phyloP scores from a whole-genome alignment of 2,113 vertebrate genomes.

The Trematomus loennbergii region DNA sequence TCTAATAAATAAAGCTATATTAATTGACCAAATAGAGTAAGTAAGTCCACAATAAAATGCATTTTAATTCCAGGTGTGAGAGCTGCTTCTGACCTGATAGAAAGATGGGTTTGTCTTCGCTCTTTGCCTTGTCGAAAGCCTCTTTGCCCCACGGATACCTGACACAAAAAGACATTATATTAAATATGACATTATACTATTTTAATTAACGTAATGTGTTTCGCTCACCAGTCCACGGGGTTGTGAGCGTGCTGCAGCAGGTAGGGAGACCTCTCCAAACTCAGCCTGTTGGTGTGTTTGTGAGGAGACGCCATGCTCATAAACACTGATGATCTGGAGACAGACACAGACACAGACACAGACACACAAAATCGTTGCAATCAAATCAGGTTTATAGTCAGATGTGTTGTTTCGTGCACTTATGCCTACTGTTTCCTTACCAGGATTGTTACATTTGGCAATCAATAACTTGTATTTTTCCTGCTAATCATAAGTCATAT shows the following conservation, averaged over 20 bases:
- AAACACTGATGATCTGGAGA: slow-evolving; percentile 74
- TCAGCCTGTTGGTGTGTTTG: slow-evolving; percentile 87
- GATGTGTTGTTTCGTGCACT: too few species aligned
- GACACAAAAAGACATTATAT: not conserved
- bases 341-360: not conserved
- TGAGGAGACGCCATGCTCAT: slow-evolving; percentile 85
- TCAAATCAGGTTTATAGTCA: not conserved
- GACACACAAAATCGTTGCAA: not conserved
- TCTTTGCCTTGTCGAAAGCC: slow-evolving; percentile 92
- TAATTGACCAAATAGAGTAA: too few species aligned
- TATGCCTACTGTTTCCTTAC: not conserved
- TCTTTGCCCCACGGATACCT: slow-evolving; percentile 96
- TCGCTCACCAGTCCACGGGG: slow-evolving; percentile 93
- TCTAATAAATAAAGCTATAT: too few species aligned
- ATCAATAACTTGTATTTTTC: not conserved
- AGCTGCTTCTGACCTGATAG: slow-evolving; percentile 86
- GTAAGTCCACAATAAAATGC: not conserved
- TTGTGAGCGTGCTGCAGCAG: slow-evolving; percentile 95
- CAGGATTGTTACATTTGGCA: not conserved
- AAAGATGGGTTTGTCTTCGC: slow-evolving; percentile 94
- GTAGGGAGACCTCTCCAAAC: slow-evolving; percentile 90
- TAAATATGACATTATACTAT: not conserved
- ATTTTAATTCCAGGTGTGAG: not conserved
- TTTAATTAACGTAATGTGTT: not conserved
- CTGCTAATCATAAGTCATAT: not conserved